phyloP scores from a whole-genome alignment of 2,888 invertebrate species.

The Neoitamus cyanurus region DNA sequence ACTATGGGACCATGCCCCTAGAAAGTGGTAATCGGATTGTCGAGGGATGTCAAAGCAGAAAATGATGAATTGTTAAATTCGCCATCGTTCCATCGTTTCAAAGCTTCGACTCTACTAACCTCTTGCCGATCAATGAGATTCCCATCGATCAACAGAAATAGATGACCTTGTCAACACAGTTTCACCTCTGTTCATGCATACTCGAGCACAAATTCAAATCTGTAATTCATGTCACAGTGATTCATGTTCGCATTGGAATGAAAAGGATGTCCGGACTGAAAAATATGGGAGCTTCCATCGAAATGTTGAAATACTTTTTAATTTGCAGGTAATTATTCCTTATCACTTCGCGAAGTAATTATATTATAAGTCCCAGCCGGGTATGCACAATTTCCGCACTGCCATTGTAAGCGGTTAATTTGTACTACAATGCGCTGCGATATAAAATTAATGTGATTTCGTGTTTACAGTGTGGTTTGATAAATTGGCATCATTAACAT shows the following conservation, averaged over 20 bases:
- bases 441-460: background rate
- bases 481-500: background rate
- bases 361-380: background rate
- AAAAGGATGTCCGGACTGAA: background rate
- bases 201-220: background rate
- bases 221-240: background rate
- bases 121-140: background rate
- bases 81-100: background rate
- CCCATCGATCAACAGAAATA: background rate
- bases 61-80: background rate
- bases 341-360: background rate
- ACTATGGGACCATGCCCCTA: background rate
- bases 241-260: background rate
- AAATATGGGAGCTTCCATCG: background rate
- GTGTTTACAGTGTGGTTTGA: background rate
- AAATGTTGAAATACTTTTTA: background rate
- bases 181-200: background rate
- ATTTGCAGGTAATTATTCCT: background rate
- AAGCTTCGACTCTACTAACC: background rate
- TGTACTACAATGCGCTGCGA: background rate
- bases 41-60: background rate
- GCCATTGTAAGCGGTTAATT: background rate
- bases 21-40: background rate
- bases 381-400: background rate
- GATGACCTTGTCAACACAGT: background rate